These are phyloP conservation scores for Centropus unirufus DNA, from an alignment of 2,113 vertebrate genomes.

Conservation along the genomic window DNA sequence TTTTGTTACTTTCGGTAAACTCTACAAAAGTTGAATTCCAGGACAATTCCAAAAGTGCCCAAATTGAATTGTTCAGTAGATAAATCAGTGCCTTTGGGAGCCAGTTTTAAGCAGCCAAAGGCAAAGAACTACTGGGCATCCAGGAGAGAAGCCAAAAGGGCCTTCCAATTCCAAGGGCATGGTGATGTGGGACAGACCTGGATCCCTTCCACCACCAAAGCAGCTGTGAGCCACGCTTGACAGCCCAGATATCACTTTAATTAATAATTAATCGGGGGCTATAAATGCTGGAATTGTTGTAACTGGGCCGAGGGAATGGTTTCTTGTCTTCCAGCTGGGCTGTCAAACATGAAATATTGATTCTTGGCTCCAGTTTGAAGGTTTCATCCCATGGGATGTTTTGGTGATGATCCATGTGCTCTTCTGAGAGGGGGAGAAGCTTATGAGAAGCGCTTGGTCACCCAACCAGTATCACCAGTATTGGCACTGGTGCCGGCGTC, in stretches of 20 bases:
- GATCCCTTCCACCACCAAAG: background rate
- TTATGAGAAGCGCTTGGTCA: background rate
- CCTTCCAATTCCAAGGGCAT: background rate
- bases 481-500: background rate
- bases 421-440: background rate
- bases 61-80: background rate
- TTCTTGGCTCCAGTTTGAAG: accelerated
- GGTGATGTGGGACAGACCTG: background rate
- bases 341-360: background rate
- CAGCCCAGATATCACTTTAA: accelerated
- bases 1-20: too few species aligned
- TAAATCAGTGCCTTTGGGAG: too few species aligned
- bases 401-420: accelerated
- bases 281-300: accelerated
- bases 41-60: background rate
- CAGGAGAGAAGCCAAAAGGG: background rate
- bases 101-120: background rate
- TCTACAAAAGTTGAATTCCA: too few species aligned
- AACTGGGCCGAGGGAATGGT: background rate
- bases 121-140: background rate
- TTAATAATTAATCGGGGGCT: background rate
- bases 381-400: background rate
- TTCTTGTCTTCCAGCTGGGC: background rate
- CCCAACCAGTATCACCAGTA: too few species aligned
- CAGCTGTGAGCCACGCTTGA: background rate